Evolutionary conservation across 2,113 vertebrate genomes (phyloP), one percentile per base, ranked within the genome.

Genomic region (Lepisosteus oculatus): DNA sequence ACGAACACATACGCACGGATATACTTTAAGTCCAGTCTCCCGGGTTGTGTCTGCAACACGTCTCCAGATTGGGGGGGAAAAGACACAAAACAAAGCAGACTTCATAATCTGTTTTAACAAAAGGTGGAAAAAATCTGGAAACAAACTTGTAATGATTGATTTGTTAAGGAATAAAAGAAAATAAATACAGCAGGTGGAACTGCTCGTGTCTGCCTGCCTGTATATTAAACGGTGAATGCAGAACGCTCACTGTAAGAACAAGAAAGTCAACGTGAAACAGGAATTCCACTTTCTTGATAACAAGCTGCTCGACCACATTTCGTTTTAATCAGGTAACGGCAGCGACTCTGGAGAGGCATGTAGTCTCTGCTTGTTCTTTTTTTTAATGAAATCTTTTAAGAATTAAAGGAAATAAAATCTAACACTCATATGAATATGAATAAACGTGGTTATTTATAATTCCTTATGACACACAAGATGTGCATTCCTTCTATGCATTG

Each of bases 161-260:
- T 57, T 54, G 12, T 81, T 59, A 62, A 75, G 12, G 14, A 67
- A 41, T 55, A 55, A 67, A 17, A 15, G 29, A 54, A 67, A 67
- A 65, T 65, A 45, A 67, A 67, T 54, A 4, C 47, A 51, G 47
- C 47, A 51, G 47, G 47, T 43, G 42, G 42, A 44, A 45, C 41
- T 61, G 3, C 13, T 61, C 13, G 8, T 69, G 6, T 42, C 2
- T 59, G 14, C 6, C 41, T 57, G 55, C 17, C 41, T 8, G 55
- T 15, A 44, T 61, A 15, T 11, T 67, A 41, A 29, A 54, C 15
- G 45, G 15, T 67, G n/a, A 55, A 67, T 67, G 47, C 44, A 15
- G 29, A 44, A 54, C 14, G 3, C 54, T 29, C 29, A 41, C 66
- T 55, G 47, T 41, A 41, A 67, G 47, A 55, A 65, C 14, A 29